phyloP scores from a whole-genome alignment of 2,797 vertebrate species.

The Clarias laeviceps region DNA sequence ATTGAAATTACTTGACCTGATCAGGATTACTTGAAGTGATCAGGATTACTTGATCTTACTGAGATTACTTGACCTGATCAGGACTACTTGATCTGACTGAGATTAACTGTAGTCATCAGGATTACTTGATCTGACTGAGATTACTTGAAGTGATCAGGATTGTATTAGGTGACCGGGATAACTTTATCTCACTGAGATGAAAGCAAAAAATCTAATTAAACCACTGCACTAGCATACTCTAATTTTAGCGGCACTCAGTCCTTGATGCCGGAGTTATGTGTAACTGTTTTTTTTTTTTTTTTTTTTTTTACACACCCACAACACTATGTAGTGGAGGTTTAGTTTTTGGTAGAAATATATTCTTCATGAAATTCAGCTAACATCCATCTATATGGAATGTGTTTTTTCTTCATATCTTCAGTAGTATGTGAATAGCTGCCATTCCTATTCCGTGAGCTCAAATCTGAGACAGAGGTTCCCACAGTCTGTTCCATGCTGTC shows the following conservation, averaged over 20 bases:
- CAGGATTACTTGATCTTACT: neutral
- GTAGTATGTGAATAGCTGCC: neutral
- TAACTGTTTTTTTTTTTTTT: neutral
- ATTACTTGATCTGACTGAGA: neutral
- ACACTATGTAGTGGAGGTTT: neutral
- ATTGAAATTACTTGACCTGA: neutral
- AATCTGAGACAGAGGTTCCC: conserved; percentile 26
- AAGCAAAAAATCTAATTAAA: neutral
- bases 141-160: neutral
- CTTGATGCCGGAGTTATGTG: neutral
- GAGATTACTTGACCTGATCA: neutral
- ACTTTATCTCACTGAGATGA: neutral
- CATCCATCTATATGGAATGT: conserved; percentile 6
- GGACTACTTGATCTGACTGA: neutral
- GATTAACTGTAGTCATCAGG: neutral
- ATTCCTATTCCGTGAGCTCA: conserved; percentile 13
- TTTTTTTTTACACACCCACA: neutral
- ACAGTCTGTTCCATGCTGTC: conserved; percentile 31
- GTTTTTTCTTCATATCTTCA: conserved; percentile 21
- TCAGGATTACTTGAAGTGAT: neutral
- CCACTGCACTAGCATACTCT: neutral
- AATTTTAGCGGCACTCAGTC: neutral
- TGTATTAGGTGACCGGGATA: neutral
- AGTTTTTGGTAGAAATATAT: neutral
- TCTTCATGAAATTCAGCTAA: neutral